A percentile compares a stretch with the other conserved stretches of the same genome.
Evolutionary conservation across 2,888 invertebrate species (phyloP).

Genomic region (Drosophila rubida): DNA sequence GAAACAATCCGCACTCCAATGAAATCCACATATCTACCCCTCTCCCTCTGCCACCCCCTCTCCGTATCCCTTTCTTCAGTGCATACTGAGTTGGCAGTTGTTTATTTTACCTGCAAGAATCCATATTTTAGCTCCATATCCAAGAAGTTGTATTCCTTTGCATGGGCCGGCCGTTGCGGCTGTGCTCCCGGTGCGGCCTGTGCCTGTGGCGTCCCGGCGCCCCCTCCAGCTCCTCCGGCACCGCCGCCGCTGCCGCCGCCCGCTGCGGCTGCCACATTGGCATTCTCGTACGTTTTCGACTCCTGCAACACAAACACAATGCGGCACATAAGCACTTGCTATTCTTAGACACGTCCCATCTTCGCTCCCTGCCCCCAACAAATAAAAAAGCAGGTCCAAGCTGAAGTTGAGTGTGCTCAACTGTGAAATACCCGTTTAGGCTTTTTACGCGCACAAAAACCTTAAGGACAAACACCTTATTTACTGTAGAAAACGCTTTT

Average conservation of each 20-base stretch:
- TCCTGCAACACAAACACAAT: conserved; percentile 73
- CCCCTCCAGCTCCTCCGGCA: conserved; percentile 61
- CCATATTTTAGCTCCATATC: conserved; percentile 98
- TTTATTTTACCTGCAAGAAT: conserved; percentile 91
- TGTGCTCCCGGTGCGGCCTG: conserved; percentile 84
- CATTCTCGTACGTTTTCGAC: conserved; percentile 83
- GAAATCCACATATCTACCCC: background rate
- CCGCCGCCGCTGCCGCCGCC: conserved; percentile 41
- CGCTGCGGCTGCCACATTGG: conserved; percentile 72
- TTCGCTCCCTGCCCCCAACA: background rate
- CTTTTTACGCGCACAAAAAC: no score
- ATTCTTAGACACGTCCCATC: conserved; percentile 25
- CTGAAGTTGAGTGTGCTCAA: background rate
- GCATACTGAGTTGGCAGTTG: conserved; percentile 5
- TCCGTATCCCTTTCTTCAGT: background rate
- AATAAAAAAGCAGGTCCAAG: conserved; percentile 4
- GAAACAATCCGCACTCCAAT: conserved; percentile 17
- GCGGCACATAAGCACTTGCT: conserved; percentile 14
- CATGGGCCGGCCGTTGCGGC: conserved; percentile 87
- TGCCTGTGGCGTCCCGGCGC: conserved; percentile 79
- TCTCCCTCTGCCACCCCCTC: background rate
- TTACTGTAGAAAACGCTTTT: no score
- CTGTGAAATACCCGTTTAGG: background rate
- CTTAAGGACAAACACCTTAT: no score
- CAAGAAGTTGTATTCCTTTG: conserved; percentile 93